Percentiles rank a stretch among this genome's conserved stretches.
phyloP scores from a whole-genome alignment of 2,888 invertebrate genomes.

The Caenorhabditis sp. region DNA sequence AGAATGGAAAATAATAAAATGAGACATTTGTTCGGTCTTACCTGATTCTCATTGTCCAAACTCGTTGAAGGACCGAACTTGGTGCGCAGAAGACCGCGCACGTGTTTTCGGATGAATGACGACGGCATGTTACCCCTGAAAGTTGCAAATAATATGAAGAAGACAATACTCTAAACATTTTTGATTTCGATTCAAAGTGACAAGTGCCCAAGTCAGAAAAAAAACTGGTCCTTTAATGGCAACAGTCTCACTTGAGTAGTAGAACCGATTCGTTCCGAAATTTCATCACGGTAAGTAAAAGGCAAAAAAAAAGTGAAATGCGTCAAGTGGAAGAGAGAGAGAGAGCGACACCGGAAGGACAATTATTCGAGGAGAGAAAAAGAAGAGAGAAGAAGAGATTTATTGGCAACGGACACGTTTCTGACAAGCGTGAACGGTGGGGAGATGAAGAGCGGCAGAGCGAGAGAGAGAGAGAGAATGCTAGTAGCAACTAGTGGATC shows the following conservation, averaged over 20 bases:
- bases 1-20: conserved; percentile 23
- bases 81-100: conserved; percentile 69
- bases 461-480: neutral
- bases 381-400: conserved; percentile 18
- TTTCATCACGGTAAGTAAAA: neutral
- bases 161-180: conserved; percentile 8
- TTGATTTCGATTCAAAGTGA: conserved; percentile 33
- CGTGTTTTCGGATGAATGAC: conserved; percentile 73
- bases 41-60: conserved; percentile 57
- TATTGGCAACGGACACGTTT: conserved; percentile 47
- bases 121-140: conserved; percentile 58
- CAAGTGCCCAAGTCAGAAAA: neutral
- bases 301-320: conserved; percentile 4
- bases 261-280: neutral
- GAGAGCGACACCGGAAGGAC: conserved; percentile 17
- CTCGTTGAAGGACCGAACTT: conserved; percentile 70
- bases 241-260: conserved; percentile 22
- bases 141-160: conserved; percentile 33
- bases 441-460: conserved; percentile 11
- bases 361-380: conserved; percentile 32
- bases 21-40: conserved; percentile 1
- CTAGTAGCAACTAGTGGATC: no score
- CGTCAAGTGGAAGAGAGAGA: neutral
- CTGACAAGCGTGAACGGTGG: conserved; percentile 50
- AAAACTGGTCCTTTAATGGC: conserved; percentile 39